Conservation (phyloP, 2,888 invertebrate species). For the Paralinhomoeus sp. region DNA sequence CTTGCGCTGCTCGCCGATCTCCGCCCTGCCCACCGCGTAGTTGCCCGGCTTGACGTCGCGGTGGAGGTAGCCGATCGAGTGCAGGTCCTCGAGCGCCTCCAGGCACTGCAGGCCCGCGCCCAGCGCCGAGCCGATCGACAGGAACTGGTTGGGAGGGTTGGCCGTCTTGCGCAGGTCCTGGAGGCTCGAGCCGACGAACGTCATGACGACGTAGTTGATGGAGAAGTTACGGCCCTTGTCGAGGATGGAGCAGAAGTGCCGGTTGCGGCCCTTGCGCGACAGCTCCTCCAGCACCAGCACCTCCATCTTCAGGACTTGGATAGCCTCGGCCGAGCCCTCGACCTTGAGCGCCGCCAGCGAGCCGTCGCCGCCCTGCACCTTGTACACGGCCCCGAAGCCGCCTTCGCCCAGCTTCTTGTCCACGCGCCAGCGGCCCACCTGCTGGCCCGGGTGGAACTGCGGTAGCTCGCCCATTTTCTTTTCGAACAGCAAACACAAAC, state of each 20-base stretch:
- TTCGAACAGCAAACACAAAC: too few species aligned
- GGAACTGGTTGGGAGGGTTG: too few species aligned
- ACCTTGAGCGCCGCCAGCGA: not conserved
- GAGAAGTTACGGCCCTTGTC: not conserved
- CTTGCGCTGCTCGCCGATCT: not conserved
- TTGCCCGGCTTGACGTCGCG: slow-evolving; percentile 2
- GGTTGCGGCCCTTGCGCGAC: not conserved
- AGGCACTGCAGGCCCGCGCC: not conserved
- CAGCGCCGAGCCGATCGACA: too few species aligned
- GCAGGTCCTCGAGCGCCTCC: not conserved
- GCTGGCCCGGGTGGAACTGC: not conserved
- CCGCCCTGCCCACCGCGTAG: not conserved
- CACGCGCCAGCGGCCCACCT: slow-evolving; percentile 1
- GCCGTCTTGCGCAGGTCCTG: not conserved
- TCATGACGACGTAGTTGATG: not conserved
- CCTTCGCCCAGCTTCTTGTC: slow-evolving; percentile 7
- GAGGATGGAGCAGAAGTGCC: not conserved
- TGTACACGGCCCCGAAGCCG: too few species aligned
- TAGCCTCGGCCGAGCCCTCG: not conserved
- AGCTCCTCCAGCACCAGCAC: slow-evolving; percentile 3
- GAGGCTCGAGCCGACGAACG: not conserved
- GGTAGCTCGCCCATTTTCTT: not conserved
- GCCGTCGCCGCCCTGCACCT: not conserved
- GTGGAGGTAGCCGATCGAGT: not conserved
- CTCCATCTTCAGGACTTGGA: slow-evolving; percentile 3